Percentiles rank a stretch among this genome's conserved stretches.
Conservation (phyloP, 1,140 invertebrate species). For the Drosophila santomea region DNA sequence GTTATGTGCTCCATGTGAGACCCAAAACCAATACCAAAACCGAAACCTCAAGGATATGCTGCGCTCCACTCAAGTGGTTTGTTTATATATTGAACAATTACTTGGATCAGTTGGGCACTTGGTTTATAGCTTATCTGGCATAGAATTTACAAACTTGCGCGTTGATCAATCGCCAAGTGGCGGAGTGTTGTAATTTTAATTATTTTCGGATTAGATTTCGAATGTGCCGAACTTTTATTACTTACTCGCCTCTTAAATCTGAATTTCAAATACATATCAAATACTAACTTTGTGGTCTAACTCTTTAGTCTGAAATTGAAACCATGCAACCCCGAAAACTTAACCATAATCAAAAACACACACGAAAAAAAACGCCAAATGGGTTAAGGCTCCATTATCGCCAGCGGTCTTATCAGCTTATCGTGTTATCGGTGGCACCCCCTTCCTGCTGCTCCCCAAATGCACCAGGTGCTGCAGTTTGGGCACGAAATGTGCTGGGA, state of each 20-base stretch:
- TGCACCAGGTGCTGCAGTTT: conserved; percentile 11
- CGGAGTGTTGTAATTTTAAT: conserved; percentile 16
- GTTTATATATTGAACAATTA: conserved; percentile 11
- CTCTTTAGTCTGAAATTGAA: too few relatives aligned
- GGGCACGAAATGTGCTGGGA: neutral
- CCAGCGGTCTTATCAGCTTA: conserved; percentile 25
- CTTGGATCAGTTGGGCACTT: neutral
- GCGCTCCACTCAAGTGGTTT: conserved; percentile 8
- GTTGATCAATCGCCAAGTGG: conserved; percentile 10
- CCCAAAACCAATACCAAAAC: too few relatives aligned
- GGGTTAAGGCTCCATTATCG: conserved; percentile 37
- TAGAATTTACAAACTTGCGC: neutral
- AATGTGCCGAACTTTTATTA: too few relatives aligned
- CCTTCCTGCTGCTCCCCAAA: conserved; percentile 12
- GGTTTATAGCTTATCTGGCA: conserved; percentile 3
- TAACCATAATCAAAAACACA: neutral
- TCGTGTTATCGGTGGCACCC: conserved; percentile 13
- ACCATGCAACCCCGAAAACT: too few relatives aligned
- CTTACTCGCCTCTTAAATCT: too few relatives aligned
- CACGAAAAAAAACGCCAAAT: neutral
- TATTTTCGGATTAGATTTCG: conserved; percentile 43
- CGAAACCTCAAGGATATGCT: conserved; percentile 4
- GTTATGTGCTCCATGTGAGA: too few relatives aligned
- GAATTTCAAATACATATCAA: too few relatives aligned
- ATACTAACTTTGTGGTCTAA: too few relatives aligned